A percentile compares a stretch with the other conserved stretches of the same genome.
Conservation (phyloP, 2,888 invertebrate genomes). For the Xanthostigma xanthostigma region DNA sequence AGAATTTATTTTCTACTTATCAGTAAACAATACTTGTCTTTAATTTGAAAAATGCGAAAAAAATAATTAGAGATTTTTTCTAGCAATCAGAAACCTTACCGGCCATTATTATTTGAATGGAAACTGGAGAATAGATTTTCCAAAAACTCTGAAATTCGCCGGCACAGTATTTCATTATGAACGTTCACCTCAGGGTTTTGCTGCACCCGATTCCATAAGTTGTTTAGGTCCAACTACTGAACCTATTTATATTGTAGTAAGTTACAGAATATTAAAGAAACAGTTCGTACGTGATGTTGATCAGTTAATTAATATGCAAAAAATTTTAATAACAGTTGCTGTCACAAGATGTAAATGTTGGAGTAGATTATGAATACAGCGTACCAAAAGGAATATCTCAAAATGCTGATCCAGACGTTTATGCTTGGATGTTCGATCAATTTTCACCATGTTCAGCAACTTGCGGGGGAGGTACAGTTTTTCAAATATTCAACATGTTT, state of each 20-base stretch:
- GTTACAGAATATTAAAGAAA: slow-evolving; percentile 17
- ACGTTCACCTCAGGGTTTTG: slow-evolving; percentile 62
- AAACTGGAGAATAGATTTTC: slow-evolving; percentile 86
- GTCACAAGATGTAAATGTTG: slow-evolving; percentile 70
- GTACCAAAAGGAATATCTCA: slow-evolving; percentile 57
- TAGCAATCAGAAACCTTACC: slow-evolving; percentile 68
- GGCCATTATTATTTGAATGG: slow-evolving; percentile 87
- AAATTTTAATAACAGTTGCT: slow-evolving; percentile 39
- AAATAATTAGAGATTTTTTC: slow-evolving; percentile 11
- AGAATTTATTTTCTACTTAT: background rate
- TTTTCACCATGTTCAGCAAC: slow-evolving; percentile 70
- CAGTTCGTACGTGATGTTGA: background rate
- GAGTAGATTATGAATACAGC: slow-evolving; percentile 81
- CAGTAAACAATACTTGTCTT: background rate
- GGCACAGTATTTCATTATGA: slow-evolving; percentile 82
- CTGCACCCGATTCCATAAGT: slow-evolving; percentile 70
- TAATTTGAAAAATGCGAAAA: background rate
- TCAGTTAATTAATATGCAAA: background rate
- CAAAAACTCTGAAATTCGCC: slow-evolving; percentile 61
- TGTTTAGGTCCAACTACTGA: slow-evolving; percentile 85
- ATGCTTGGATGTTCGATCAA: slow-evolving; percentile 67
- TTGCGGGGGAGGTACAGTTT: slow-evolving; percentile 70
- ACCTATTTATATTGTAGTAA: slow-evolving; percentile 69
- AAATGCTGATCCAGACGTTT: slow-evolving; percentile 51
- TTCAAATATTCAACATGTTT: background rate